These are phyloP conservation scores for Salpingus planirostris DNA, from an alignment of 2,888 invertebrate species.

Conservation along the genomic window DNA sequence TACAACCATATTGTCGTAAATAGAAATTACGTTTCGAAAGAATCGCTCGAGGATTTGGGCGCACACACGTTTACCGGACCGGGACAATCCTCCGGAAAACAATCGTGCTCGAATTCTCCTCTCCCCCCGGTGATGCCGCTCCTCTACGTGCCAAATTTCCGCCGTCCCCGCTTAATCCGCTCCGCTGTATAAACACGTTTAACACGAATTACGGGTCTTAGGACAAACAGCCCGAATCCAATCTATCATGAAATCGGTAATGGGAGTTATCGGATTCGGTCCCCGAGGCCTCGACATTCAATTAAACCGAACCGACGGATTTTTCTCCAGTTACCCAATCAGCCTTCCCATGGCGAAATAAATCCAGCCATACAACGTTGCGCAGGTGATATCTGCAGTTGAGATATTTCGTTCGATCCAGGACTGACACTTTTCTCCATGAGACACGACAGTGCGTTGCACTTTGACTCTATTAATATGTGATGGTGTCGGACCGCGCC, in stretches of 20 bases:
- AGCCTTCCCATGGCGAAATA: too few relatives aligned
- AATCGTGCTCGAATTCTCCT: background rate
- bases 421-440: background rate
- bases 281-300: too few relatives aligned
- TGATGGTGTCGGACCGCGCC: constrained; percentile 31
- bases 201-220: constrained; percentile 5
- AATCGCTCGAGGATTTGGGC: too few relatives aligned
- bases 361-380: too few relatives aligned
- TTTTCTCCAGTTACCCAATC: too few relatives aligned
- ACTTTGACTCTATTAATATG: constrained; percentile 33
- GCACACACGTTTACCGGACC: background rate
- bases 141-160: constrained; percentile 9
- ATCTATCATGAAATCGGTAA: constrained; percentile 10
- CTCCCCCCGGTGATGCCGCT: background rate
- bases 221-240: constrained; percentile 3
- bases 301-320: too few relatives aligned
- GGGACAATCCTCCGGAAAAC: background rate
- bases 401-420: too few relatives aligned
- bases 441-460: constrained; percentile 25
- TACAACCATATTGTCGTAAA: too few relatives aligned
- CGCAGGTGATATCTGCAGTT: too few relatives aligned
- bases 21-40: constrained; percentile 1
- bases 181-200: constrained; percentile 6
- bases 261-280: constrained; percentile 1
- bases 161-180: constrained; percentile 6